These are phyloP conservation scores for Falco novaeseelandiae DNA, from an alignment of 2,797 vertebrate genomes.

Conservation along the genomic window DNA sequence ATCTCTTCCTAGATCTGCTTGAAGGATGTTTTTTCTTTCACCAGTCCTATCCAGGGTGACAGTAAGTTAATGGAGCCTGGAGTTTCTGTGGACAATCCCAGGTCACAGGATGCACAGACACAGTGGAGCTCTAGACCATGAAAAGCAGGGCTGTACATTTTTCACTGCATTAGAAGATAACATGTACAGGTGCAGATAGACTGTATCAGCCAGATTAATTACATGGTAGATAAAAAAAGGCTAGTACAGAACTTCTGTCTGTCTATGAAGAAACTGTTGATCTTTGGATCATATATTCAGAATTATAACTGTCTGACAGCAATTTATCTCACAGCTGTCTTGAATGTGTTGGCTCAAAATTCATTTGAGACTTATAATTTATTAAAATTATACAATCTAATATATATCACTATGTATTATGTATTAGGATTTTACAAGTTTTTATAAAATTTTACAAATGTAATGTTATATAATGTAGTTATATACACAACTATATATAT, in stretches of 20 bases:
- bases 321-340: neutral
- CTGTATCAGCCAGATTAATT: neutral
- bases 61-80: neutral
- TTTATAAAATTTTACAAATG: no score
- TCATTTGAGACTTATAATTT: neutral
- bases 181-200: neutral
- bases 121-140: neutral
- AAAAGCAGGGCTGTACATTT: neutral
- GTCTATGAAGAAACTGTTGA: neutral
- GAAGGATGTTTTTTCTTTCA: neutral
- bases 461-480: no score
- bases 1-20: neutral
- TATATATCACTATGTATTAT: no score
- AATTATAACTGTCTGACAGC: neutral
- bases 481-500: no score
- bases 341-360: neutral
- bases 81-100: neutral
- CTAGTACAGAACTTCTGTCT: neutral
- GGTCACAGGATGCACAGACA: rapidly evolving
- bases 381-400: no score
- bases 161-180: neutral
- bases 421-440: no score
- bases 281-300: neutral
- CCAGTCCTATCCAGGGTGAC: neutral
- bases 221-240: neutral